phyloP scores from a whole-genome alignment of 2,888 invertebrate genomes.

The Xanthostigma xanthostigma region DNA sequence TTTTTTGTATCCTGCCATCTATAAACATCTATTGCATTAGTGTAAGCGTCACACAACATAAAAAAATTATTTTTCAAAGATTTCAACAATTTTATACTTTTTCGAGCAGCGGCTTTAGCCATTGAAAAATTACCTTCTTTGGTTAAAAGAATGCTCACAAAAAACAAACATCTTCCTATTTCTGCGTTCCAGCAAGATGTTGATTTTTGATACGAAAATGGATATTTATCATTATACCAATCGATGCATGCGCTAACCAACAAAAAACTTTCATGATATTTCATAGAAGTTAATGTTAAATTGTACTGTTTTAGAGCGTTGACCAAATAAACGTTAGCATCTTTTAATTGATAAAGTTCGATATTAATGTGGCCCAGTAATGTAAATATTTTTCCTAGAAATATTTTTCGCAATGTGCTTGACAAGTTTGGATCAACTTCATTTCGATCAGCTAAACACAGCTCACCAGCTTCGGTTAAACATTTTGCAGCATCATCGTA shows the following conservation, averaged over 20 bases:
- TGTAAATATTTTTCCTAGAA: constrained; percentile 16
- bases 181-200: constrained; percentile 6
- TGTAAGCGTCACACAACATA: constrained; percentile 32
- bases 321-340: constrained; percentile 16
- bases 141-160: constrained; percentile 15
- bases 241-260: background rate
- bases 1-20: constrained; percentile 27
- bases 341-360: constrained; percentile 12
- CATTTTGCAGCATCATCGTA: constrained; percentile 20
- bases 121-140: constrained; percentile 18
- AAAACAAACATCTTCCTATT: constrained; percentile 16
- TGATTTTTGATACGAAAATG: background rate
- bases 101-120: constrained; percentile 17
- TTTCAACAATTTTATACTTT: constrained; percentile 24
- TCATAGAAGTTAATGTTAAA: constrained; percentile 14
- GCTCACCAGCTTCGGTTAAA: constrained; percentile 16
- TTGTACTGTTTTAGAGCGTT: constrained; percentile 18
- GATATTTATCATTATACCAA: background rate
- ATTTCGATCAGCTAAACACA: constrained; percentile 13
- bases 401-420: constrained; percentile 12
- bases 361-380: constrained; percentile 16
- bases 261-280: no score
- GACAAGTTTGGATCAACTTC: constrained; percentile 10
- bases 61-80: constrained; percentile 26
- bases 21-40: constrained; percentile 33